These are phyloP conservation scores for Teinopalpus imperialis DNA, from an alignment of 2,888 invertebrate genomes.

Conservation along the genomic window DNA sequence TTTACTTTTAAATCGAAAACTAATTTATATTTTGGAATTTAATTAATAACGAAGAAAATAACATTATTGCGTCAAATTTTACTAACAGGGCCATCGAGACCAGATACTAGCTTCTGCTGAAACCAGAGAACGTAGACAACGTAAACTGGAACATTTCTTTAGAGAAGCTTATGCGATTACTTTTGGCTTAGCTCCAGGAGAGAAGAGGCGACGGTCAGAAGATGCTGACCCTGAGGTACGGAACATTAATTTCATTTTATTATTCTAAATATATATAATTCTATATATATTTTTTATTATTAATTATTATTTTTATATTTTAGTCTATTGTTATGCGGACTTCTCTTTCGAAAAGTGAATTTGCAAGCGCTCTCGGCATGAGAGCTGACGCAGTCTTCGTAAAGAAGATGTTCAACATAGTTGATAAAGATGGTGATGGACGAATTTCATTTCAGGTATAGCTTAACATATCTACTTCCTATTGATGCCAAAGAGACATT, in stretches of 20 bases:
- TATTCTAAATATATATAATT: not conserved
- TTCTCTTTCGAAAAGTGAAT: constrained; percentile 94
- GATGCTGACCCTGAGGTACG: constrained; percentile 88
- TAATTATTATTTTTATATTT: constrained; percentile 23
- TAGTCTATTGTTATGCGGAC: constrained; percentile 95
- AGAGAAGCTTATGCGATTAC: constrained; percentile 97
- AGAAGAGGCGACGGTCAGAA: constrained; percentile 88
- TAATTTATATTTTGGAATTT: too few species aligned
- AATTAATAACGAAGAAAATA: too few species aligned
- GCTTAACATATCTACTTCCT: constrained; percentile 44
- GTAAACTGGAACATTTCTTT: constrained; percentile 96
- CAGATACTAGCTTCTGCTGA: constrained; percentile 95
- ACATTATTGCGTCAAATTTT: too few species aligned
- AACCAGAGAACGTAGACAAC: constrained; percentile 95
- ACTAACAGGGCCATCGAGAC: constrained; percentile 85
- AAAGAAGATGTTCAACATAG: constrained; percentile 98
- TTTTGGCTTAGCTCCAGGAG: constrained; percentile 94
- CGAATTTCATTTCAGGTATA: constrained; percentile 94
- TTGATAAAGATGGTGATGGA: constrained; percentile 96
- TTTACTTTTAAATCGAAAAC: too few species aligned
- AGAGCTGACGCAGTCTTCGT: constrained; percentile 96
- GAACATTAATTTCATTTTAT: not conserved
- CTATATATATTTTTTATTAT: not conserved
- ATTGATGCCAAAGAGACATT: too few species aligned
- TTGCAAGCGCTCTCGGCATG: constrained; percentile 98